These are phyloP conservation scores for Sula dactylatra DNA, from an alignment of 2,113 vertebrate genomes.

Conservation along the genomic window DNA sequence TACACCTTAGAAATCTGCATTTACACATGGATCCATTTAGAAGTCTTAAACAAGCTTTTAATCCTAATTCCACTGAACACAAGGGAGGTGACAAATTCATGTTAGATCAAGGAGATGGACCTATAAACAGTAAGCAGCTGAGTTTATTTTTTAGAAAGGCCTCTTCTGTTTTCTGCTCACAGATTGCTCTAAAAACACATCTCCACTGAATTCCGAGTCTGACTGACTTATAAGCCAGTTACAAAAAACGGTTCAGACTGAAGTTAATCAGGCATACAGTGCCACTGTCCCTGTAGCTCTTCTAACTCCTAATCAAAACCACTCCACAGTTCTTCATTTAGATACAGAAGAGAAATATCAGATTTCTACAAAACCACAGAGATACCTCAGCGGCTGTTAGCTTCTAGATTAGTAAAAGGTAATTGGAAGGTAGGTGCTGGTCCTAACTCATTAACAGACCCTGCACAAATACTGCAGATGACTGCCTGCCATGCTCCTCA, in stretches of 20 bases:
- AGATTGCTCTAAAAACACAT: not conserved
- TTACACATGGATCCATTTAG: not conserved
- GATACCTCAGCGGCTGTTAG: not conserved
- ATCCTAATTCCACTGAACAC: not conserved
- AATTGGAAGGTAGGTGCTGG: constrained; percentile 13
- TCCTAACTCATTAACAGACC: not conserved
- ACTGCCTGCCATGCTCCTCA: not conserved
- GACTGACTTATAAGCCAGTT: not conserved
- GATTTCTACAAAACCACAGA: not conserved
- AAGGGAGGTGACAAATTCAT: not conserved
- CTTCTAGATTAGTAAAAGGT: constrained; percentile 7
- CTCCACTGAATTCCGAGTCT: not conserved
- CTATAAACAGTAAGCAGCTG: not conserved
- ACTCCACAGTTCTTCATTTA: not conserved
- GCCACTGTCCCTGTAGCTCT: not conserved
- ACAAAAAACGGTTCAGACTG: not conserved
- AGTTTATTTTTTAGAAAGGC: not conserved
- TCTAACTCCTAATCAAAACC: not conserved
- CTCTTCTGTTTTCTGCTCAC: not conserved
- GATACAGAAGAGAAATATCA: not conserved
- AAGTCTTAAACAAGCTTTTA: not conserved
- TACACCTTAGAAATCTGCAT: not conserved
- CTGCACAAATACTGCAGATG: not conserved
- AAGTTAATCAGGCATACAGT: not conserved
- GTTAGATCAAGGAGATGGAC: not conserved